Evolutionary conservation across 2,888 invertebrate genomes (phyloP).

Genomic region (Barypeithes pellucidus): DNA sequence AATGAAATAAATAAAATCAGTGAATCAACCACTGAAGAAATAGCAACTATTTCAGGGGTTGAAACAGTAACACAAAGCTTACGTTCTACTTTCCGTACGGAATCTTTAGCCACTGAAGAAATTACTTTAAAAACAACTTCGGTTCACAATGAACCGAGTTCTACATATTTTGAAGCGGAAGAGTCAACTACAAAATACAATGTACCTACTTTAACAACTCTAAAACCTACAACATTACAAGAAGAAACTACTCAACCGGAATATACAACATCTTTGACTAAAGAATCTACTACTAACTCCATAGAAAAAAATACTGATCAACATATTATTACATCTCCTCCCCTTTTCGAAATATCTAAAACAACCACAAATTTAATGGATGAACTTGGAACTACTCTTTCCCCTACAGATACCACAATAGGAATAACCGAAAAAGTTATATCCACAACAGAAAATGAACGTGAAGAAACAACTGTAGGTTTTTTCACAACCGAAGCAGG

Average conservation of each 20-base stretch:
- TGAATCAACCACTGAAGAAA: not conserved
- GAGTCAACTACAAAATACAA: not conserved
- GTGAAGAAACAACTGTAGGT: constrained; percentile 14
- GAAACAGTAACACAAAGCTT: constrained; percentile 4
- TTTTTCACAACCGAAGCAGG: constrained; percentile 10
- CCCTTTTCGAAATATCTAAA: not conserved
- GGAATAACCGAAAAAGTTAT: not conserved
- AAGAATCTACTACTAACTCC: not conserved
- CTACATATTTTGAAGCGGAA: not conserved
- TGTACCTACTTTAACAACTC: not conserved
- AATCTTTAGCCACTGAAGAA: constrained; percentile 25
- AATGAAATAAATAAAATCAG: not conserved
- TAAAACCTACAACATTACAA: not conserved
- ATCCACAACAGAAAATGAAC: not conserved
- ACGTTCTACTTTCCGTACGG: not conserved
- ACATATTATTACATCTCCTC: not conserved
- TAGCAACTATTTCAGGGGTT: not conserved
- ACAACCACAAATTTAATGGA: not conserved
- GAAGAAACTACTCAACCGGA: not conserved
- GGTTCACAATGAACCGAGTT: not conserved
- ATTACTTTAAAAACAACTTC: constrained; percentile 18
- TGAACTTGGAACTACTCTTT: constrained; percentile 1
- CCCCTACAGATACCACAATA: not conserved
- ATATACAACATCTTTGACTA: not conserved
- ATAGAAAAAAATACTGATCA: not conserved